A percentile compares a stretch with the other conserved stretches of the same genome.
Conservation (phyloP, 2,888 invertebrate species). For the Caenorhabditis sp. region DNA sequence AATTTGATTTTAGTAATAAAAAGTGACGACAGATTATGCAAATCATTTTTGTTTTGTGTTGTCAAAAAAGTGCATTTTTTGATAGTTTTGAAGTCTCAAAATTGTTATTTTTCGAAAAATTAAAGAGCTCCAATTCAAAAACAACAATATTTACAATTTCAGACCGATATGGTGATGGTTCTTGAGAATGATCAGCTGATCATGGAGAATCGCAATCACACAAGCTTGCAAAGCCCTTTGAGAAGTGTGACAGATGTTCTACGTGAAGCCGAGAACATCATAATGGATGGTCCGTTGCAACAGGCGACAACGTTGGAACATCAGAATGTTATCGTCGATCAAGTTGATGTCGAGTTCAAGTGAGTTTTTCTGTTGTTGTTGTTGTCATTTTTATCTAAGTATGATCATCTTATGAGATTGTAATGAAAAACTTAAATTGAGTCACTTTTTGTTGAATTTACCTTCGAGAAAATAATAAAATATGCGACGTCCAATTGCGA, state of each 20-base stretch:
- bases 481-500: too few relatives aligned
- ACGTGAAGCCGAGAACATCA: conserved; percentile 51
- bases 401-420: neutral
- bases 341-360: conserved; percentile 56
- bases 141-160: neutral
- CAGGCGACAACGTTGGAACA: conserved; percentile 32
- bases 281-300: conserved; percentile 54
- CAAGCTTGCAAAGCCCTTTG: conserved; percentile 49
- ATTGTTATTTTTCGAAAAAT: neutral
- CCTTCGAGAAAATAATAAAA: too few relatives aligned
- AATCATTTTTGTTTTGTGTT: neutral
- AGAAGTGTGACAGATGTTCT: conserved; percentile 52
- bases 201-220: conserved; percentile 38
- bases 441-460: too few relatives aligned
- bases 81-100: neutral
- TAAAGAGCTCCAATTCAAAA: neutral
- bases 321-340: conserved; percentile 52
- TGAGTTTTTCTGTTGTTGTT: too few relatives aligned
- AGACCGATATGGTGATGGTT: conserved; percentile 44
- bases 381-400: conserved; percentile 10
- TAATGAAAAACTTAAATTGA: too few relatives aligned
- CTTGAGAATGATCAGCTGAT: conserved; percentile 44
- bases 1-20: too few relatives aligned
- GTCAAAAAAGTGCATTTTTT: neutral
- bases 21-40: too few relatives aligned